Evolutionary conservation across 2,888 invertebrate genomes (phyloP).

Genomic region (Parochlus steinenii): DNA sequence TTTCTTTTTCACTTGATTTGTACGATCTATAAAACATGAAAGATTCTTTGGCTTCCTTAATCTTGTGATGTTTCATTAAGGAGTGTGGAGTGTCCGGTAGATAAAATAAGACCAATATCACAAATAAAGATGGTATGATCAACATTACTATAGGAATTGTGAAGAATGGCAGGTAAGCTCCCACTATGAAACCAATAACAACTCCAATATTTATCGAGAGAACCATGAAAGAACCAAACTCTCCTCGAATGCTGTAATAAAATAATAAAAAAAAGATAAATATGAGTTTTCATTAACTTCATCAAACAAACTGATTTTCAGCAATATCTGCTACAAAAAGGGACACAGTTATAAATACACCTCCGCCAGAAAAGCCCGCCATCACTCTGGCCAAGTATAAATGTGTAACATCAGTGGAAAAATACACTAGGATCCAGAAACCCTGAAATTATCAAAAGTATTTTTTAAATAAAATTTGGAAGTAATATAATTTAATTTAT

Average conservation of each 20-base stretch:
- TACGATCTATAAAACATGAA: constrained; percentile 14
- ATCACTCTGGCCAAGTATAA: constrained; percentile 23
- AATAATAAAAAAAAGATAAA: too few relatives aligned
- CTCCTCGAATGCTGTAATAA: constrained; percentile 15
- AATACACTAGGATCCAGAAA: background rate
- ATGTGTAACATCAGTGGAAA: background rate
- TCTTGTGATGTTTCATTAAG: constrained; percentile 11
- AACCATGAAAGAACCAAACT: constrained; percentile 13
- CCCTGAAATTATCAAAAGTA: too few relatives aligned
- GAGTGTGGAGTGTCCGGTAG: constrained; percentile 16
- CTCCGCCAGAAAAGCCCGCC: constrained; percentile 25
- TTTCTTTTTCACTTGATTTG: constrained; percentile 4
- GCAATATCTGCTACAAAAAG: constrained; percentile 28
- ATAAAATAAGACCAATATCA: constrained; percentile 11
- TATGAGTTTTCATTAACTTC: too few relatives aligned
- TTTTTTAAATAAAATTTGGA: too few relatives aligned
- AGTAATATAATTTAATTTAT: too few relatives aligned
- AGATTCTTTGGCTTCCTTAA: constrained; percentile 13
- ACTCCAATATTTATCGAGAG: constrained; percentile 14
- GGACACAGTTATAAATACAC: constrained; percentile 22
- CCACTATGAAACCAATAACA: constrained; percentile 14
- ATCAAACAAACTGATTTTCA: too few relatives aligned
- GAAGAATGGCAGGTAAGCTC: constrained; percentile 14
- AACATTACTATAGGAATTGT: constrained; percentile 13
- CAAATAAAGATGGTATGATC: constrained; percentile 12